Conservation (phyloP, 2,888 invertebrate genomes). For the Phania funesta region DNA sequence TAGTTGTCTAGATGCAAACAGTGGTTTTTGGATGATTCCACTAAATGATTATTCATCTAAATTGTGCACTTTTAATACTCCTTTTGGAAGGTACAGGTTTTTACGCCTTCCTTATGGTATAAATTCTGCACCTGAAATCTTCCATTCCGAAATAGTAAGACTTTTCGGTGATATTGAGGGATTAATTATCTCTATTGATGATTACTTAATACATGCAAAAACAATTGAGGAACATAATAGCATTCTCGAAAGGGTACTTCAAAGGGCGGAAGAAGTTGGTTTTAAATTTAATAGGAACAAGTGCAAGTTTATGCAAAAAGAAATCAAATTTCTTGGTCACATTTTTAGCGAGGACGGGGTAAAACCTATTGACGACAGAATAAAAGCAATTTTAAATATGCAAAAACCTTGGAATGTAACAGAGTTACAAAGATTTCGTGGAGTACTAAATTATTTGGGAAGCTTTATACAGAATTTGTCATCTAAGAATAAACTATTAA, state of each 20-base stretch:
- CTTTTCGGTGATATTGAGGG: neutral
- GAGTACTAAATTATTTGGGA: neutral
- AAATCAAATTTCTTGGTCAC: neutral
- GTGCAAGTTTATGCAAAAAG: neutral
- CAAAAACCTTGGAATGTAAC: no score
- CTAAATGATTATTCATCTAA: no score
- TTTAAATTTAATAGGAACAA: neutral
- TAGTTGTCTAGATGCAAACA: conserved; percentile 54
- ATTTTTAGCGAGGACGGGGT: neutral
- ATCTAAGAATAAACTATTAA: no score
- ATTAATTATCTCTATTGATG: conserved; percentile 58
- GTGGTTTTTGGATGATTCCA: neutral
- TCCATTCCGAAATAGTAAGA: no score
- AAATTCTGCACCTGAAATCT: no score
- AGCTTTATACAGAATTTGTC: no score
- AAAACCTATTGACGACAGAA: neutral
- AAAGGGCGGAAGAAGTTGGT: conserved; percentile 43
- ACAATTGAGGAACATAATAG: neutral
- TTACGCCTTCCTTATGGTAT: no score
- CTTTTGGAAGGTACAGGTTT: no score
- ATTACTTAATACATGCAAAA: conserved; percentile 47
- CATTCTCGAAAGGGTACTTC: conserved; percentile 15
- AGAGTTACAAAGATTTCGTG: no score
- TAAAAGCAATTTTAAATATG: no score
- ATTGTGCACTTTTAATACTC: no score